Percentiles rank a stretch among this genome's conserved stretches.
Evolutionary conservation across 2,113 vertebrate species (phyloP).

Genomic region (Trogon melanurus): DNA sequence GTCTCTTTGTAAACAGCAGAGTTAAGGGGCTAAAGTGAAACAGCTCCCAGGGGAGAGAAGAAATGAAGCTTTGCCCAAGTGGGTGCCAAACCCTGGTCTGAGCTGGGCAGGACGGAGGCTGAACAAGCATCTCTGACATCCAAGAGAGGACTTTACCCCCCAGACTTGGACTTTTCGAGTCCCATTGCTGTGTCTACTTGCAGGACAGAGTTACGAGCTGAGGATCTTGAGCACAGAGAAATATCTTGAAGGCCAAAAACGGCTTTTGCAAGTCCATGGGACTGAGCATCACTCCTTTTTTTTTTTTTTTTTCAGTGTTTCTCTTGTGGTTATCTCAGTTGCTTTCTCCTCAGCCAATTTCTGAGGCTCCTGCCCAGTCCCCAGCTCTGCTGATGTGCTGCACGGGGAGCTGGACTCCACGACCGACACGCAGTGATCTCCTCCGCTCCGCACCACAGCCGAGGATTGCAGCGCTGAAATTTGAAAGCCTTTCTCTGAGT

Average conservation of each 20-base stretch:
- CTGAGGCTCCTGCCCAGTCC: neutral
- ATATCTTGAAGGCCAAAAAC: neutral
- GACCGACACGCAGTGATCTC: accelerated
- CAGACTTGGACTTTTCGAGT: neutral
- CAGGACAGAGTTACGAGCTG: neutral
- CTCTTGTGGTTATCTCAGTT: neutral
- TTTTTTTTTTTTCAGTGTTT: neutral
- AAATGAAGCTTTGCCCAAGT: neutral
- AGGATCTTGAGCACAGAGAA: neutral
- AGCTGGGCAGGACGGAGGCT: neutral
- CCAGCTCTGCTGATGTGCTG: neutral
- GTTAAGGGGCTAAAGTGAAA: neutral
- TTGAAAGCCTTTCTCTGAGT: neutral
- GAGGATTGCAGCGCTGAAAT: neutral
- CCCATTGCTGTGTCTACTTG: neutral
- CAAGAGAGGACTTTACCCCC: neutral
- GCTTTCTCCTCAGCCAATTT: neutral
- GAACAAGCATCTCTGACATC: neutral
- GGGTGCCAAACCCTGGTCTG: neutral
- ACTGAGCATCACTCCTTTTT: neutral
- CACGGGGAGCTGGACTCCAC: accelerated
- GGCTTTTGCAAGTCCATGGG: neutral
- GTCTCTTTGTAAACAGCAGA: neutral
- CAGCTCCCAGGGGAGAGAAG: neutral
- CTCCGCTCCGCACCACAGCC: neutral